Base-by-base conservation (phyloP, 2,888 invertebrate species). In the Lamellibrachia columna region DNA sequence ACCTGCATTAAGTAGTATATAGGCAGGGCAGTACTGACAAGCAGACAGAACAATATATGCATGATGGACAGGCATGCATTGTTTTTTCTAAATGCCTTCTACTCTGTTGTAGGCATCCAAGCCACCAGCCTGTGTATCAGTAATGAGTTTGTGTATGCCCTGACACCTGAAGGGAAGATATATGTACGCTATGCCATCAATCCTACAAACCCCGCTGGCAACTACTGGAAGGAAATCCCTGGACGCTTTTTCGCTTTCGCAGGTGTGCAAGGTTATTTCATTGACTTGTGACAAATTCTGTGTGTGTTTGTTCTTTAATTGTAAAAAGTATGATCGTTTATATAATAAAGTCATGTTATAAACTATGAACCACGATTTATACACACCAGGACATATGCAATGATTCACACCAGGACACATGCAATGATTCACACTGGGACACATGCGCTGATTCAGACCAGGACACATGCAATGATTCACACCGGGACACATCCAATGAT, bases 51-150 rank as follows among this genome's bases (percentile, higher is more conserved):
- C 75, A 75, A 75, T 75, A 3, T 75, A n/a, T 75, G 15, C 22
- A 75, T n/a, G n/a, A 22, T 22, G 91, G 91, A 91, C 91, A 91
- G 28, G 90, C 28, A 8, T 40, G 52, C 22, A 22, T 22, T 3
- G 75, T 15, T 15, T 60, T 60, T 15, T 60, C 4, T 8, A 15
- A 60, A 15, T 58, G 8, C 22, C 75, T 22, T n/a, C 75, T 75
- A 11, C 58, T 15, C 7, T 58, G n/a, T 92, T 94, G 8, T 93
- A 96, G 95, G 97, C 15, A 96, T 97, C 22, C 95, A 96, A 90
- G 97, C 97, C 40, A 95, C 95, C 90, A 96, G 96, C 92, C 94
- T 97, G 53, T 95, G 96, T 53, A 95, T 97, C 91, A 95, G 95
- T 60, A 94, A 95, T 28, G 93, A 94, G 28, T 94, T 94, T 93